Evolutionary conservation across 64 coral and sea anemone species (phyloP).

Genomic region (Stichodactyla helianthus): DNA sequence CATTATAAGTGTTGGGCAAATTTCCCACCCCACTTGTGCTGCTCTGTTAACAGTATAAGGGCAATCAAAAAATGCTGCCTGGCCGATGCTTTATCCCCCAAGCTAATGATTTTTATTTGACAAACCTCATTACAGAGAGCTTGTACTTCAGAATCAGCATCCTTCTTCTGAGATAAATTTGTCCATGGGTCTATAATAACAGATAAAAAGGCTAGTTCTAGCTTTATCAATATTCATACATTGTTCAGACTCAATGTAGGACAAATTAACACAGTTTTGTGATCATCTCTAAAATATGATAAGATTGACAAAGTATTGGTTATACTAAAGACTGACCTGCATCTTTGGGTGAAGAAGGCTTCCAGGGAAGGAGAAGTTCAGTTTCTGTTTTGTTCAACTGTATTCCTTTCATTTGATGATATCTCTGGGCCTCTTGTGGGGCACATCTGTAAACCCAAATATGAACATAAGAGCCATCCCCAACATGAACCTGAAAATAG

Average conservation of each 20-base stretch:
- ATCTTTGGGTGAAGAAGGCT: background rate
- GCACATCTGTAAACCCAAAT: background rate
- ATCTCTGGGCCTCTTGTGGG: background rate
- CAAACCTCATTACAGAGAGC: background rate
- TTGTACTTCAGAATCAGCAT: background rate
- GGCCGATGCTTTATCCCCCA: no score
- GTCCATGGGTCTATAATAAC: background rate
- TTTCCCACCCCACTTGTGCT: no score
- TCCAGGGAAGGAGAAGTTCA: background rate
- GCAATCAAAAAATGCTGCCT: no score
- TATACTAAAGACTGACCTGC: background rate
- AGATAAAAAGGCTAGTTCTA: background rate
- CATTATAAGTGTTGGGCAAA: no score
- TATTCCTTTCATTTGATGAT: background rate
- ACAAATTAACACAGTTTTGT: no score
- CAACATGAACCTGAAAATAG: background rate
- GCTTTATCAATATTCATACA: no score
- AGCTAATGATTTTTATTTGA: no score
- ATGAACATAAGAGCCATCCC: background rate
- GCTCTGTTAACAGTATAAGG: no score
- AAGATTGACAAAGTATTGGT: no score
- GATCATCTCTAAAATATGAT: no score
- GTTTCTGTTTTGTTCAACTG: background rate
- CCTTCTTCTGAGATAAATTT: background rate
- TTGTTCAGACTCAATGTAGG: no score